Evolutionary conservation across 1,140 invertebrate species (phyloP).

Genomic region (Drosophila leontia): DNA sequence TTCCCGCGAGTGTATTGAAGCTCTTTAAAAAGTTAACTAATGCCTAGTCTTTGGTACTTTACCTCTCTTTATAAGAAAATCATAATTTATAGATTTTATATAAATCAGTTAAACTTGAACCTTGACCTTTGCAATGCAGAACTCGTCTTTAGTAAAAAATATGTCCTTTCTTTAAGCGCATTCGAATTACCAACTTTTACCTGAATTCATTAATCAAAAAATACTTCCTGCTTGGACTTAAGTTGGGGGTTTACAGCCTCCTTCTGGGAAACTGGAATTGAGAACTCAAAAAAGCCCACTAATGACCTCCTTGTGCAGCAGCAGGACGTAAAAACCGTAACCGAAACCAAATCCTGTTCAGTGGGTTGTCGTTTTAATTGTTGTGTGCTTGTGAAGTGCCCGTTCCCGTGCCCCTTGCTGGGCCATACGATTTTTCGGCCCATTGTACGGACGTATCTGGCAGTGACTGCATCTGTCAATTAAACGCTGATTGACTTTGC

Average conservation of each 20-base stretch:
- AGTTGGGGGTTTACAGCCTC: not conserved
- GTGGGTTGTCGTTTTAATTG: constrained; percentile 48
- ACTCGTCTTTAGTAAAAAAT: not conserved
- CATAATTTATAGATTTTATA: not conserved
- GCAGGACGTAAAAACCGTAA: constrained; percentile 15
- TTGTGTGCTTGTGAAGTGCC: constrained; percentile 10
- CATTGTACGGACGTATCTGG: constrained; percentile 35
- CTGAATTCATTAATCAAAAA: constrained; percentile 29
- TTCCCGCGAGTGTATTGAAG: not conserved
- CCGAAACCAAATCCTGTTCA: constrained; percentile 33
- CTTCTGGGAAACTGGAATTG: not conserved
- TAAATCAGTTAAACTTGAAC: not conserved
- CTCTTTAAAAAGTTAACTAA: not conserved
- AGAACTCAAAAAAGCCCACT: constrained; percentile 9
- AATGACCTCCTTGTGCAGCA: constrained; percentile 27
- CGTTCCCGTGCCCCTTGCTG: constrained; percentile 12
- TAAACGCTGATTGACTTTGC: constrained; percentile 77
- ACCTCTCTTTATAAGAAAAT: not conserved
- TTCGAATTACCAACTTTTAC: not conserved
- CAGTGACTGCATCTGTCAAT: constrained; percentile 75
- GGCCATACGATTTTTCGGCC: constrained; percentile 1
- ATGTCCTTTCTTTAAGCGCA: not conserved
- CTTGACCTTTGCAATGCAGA: not conserved
- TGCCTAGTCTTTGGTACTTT: not conserved
- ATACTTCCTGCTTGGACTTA: constrained; percentile 6